These are phyloP conservation scores for Oreotrochilus melanogaster DNA, from an alignment of 2,113 vertebrate genomes.

Conservation along the genomic window DNA sequence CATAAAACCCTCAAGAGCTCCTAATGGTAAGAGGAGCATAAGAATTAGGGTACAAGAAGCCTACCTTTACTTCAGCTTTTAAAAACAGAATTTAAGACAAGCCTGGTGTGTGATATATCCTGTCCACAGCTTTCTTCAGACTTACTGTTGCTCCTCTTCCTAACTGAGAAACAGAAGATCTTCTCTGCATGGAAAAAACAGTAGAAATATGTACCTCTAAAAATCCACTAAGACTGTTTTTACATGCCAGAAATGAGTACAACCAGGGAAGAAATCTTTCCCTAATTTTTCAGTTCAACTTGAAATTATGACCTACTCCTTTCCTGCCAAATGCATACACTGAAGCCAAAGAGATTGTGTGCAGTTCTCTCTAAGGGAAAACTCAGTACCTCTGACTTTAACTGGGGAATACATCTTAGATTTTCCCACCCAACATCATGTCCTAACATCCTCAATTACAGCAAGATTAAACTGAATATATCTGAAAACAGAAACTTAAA, in stretches of 20 bases:
- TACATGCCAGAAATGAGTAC: background rate
- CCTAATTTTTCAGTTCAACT: background rate
- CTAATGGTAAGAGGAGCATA: background rate
- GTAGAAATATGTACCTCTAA: background rate
- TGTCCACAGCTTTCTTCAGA: background rate
- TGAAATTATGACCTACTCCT: background rate
- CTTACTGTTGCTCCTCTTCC: background rate
- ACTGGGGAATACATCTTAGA: background rate
- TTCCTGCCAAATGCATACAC: background rate
- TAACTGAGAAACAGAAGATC: background rate
- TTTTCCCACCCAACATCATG: background rate
- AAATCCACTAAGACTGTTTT: background rate
- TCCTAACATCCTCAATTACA: background rate
- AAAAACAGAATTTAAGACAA: background rate
- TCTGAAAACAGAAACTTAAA: background rate
- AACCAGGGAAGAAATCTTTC: background rate
- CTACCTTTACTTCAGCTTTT: background rate
- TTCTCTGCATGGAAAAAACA: background rate
- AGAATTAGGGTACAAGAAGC: background rate
- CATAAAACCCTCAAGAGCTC: background rate
- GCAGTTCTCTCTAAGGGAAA: background rate
- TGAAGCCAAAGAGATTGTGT: background rate
- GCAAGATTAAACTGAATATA: background rate
- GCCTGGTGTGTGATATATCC: background rate
- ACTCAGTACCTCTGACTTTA: background rate